Conservation (phyloP, 2,797 vertebrate genomes). For the Spinibarbus caldwelli region DNA sequence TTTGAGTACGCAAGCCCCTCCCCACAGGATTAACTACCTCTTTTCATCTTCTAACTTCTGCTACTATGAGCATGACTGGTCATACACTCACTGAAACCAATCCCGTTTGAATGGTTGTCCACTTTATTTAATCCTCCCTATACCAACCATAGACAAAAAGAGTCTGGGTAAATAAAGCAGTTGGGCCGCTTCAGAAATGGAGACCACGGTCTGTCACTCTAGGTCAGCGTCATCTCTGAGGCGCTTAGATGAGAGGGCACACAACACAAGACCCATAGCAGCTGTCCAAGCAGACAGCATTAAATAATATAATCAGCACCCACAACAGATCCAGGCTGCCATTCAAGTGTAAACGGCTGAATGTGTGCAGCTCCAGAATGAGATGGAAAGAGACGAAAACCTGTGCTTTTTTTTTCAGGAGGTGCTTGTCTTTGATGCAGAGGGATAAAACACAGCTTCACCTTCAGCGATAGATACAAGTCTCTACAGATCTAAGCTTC, state of each 20-base stretch:
- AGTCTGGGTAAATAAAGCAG: slow-evolving; percentile 37
- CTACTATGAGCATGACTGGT: slow-evolving; percentile 56
- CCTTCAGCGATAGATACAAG: slow-evolving; percentile 62
- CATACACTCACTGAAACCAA: slow-evolving; percentile 58
- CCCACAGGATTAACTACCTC: slow-evolving; percentile 53
- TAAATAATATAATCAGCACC: slow-evolving; percentile 50
- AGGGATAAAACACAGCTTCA: slow-evolving; percentile 65
- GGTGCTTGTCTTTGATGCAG: slow-evolving; percentile 58
- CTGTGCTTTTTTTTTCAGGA: slow-evolving; percentile 47
- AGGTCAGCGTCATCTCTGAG: slow-evolving; percentile 41
- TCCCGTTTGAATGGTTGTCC: slow-evolving; percentile 58
- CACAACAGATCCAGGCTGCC: slow-evolving; percentile 45
- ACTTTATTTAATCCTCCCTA: slow-evolving; percentile 43
- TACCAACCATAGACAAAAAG: slow-evolving; percentile 29
- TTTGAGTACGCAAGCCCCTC: slow-evolving; percentile 32
- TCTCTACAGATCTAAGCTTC: slow-evolving; percentile 61
- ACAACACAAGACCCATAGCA: slow-evolving; percentile 35
- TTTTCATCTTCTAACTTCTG: slow-evolving; percentile 49
- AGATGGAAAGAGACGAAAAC: slow-evolving; percentile 48
- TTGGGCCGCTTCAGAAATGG: slow-evolving; percentile 20
- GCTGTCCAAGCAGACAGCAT: slow-evolving; percentile 30
- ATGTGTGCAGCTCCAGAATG: slow-evolving; percentile 20
- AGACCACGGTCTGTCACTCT: slow-evolving; percentile 44
- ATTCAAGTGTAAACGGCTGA: slow-evolving; percentile 26
- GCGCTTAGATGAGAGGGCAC: slow-evolving; percentile 36